phyloP scores from a whole-genome alignment of 1,140 invertebrate genomes.

The Rhagoletis pomonella region DNA sequence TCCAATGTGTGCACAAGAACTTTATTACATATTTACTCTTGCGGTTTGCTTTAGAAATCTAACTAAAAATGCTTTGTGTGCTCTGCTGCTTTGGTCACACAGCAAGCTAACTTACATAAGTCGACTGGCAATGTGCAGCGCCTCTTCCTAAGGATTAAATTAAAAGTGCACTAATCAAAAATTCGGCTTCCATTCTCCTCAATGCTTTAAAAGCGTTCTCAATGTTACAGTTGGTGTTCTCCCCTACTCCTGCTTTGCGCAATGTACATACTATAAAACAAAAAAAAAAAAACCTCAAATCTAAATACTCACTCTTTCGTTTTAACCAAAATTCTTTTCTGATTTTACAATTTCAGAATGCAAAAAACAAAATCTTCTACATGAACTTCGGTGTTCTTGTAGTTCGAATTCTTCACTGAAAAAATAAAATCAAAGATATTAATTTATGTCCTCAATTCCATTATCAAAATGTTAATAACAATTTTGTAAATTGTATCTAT shows the following conservation, averaged over 20 bases:
- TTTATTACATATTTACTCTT: background rate
- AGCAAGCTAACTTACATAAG: background rate
- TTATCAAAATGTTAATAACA: slow-evolving; percentile 53
- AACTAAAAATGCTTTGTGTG: background rate
- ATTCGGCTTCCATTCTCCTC: background rate
- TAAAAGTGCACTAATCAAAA: background rate
- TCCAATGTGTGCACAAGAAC: background rate
- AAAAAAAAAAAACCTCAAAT: background rate
- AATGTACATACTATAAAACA: background rate
- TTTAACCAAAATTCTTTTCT: slow-evolving; percentile 53
- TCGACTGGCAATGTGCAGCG: background rate
- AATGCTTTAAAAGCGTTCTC: background rate
- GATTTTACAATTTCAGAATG: slow-evolving; percentile 59
- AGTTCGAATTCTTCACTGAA: slow-evolving; percentile 41
- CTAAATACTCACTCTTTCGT: slow-evolving; percentile 12
- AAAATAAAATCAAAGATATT: background rate
- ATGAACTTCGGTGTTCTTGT: slow-evolving; percentile 56
- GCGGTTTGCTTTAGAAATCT: background rate
- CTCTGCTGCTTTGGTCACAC: background rate
- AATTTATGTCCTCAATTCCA: slow-evolving; percentile 26
- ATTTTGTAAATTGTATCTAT: slow-evolving; percentile 35
- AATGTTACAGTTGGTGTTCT: background rate
- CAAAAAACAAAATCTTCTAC: slow-evolving; percentile 57
- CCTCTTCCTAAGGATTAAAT: background rate
- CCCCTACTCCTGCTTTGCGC: background rate